phyloP scores from a whole-genome alignment of 2,888 invertebrate genomes.

The Baccha elongata region DNA sequence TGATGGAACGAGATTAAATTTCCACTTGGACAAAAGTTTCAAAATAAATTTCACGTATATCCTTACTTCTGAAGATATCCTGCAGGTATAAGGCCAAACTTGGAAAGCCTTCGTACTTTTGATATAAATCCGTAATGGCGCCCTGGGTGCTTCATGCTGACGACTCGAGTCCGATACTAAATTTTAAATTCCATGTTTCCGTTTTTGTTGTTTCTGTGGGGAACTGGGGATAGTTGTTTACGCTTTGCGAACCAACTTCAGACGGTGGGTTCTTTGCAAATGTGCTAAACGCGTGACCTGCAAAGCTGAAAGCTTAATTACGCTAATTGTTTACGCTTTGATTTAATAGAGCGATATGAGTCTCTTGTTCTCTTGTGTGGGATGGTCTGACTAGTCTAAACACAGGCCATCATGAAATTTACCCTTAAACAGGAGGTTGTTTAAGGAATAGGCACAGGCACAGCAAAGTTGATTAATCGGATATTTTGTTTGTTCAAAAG shows the following conservation, averaged over 20 bases:
- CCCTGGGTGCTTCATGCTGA: constrained; percentile 45
- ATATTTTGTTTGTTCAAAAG: constrained; percentile 43
- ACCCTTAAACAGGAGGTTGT: neutral
- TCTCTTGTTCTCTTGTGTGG: neutral
- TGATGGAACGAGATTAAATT: constrained; percentile 4
- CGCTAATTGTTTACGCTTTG: constrained; percentile 65
- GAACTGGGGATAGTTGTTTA: constrained; percentile 17
- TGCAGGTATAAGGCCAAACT: constrained; percentile 31
- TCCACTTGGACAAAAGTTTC: neutral
- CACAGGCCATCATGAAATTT: neutral
- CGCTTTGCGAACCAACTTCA: neutral
- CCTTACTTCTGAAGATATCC: constrained; percentile 61
- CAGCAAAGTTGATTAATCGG: constrained; percentile 42
- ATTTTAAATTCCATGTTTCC: constrained; percentile 35
- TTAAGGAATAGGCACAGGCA: too few relatives aligned
- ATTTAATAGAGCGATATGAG: constrained; percentile 45
- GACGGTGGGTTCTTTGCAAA: constrained; percentile 43
- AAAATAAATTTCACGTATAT: neutral
- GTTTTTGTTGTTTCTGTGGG: constrained; percentile 5
- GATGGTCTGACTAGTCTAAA: neutral
- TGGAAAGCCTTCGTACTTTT: constrained; percentile 54
- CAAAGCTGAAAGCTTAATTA: constrained; percentile 60
- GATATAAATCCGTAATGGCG: constrained; percentile 55
- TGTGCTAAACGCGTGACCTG: constrained; percentile 66
- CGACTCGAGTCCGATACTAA: constrained; percentile 24